Evolutionary conservation across 2,113 vertebrate genomes (phyloP), one percentile per base, ranked within the genome.

Genomic region (Todiramphus saurophagus): DNA sequence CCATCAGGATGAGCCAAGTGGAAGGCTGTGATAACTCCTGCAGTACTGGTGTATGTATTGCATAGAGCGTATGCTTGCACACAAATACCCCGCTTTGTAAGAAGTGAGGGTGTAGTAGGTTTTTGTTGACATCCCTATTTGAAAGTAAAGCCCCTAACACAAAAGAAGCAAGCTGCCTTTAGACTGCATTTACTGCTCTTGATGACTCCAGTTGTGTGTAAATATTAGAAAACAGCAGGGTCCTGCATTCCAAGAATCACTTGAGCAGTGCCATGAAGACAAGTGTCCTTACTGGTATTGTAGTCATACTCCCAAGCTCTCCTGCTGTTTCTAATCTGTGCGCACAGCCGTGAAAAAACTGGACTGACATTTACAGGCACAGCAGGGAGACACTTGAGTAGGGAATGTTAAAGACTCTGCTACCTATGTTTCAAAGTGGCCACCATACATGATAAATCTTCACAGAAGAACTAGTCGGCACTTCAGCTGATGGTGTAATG

Each of bases 271-370:
- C 98, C 98, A 98, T 98, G 98, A 98, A 99, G 99, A 99, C 98
- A 95, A 98, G 98, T 98, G 98, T 99, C 99, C 99, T 99, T 98
- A 98, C 99, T 98, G 98, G 98, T 98, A 98, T 98, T 99, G 99
- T 98, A 98, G 98, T 99, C 98, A 97, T 97, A 98, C 98, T 98
- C 97, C 97, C 98, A 84, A 86, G 98, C 98, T 97, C 98, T 98
- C 99, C 99, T 93, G 99, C 99, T 99, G 99, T 99, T 99, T 99
- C 99, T 99, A 99, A 99, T 99, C 99, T 99, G 99, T 98, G 98
- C 98, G 98, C 96, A 98, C 99, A 98, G 99, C 99, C 99, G 98
- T 98, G 99, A 99, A 99, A 98, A 99, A 99, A 99, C 99, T 98
- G 99, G 99, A 99, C 99, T 99, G 98, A 99, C 99, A 99, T 99